phyloP scores from a whole-genome alignment of 1,140 invertebrate genomes.

The Trigoniulus corallinus region DNA sequence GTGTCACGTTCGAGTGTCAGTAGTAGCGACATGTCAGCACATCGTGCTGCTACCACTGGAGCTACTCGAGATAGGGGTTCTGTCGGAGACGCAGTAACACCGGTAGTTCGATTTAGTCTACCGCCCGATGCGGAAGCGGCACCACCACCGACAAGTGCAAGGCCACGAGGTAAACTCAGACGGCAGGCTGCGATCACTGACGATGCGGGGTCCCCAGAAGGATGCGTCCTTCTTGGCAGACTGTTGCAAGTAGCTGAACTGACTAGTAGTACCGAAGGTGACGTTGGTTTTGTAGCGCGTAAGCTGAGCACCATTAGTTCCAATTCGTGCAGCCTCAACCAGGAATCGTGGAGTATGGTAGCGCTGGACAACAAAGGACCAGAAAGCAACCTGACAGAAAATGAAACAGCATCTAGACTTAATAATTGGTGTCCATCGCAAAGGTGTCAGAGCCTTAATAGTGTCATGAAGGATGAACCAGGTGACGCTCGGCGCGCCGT shows the following conservation, averaged over 20 bases:
- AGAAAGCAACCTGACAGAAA: too few species aligned
- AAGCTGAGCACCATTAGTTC: slow-evolving; percentile 20
- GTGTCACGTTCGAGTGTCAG: slow-evolving; percentile 19
- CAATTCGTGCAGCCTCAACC: slow-evolving; percentile 6
- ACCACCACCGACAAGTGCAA: slow-evolving; percentile 12
- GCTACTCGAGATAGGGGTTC: not conserved
- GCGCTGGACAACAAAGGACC: too few species aligned
- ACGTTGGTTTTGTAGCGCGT: slow-evolving; percentile 16
- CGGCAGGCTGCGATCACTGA: slow-evolving; percentile 55
- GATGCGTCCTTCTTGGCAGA: too few species aligned
- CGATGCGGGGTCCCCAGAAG: too few species aligned
- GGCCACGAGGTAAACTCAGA: slow-evolving; percentile 47
- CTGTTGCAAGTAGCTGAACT: too few species aligned
- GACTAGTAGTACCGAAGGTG: too few species aligned
- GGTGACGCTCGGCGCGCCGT: too few species aligned
- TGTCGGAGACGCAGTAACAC: not conserved
- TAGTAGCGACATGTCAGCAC: not conserved
- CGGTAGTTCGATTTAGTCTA: not conserved
- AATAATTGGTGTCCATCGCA: too few species aligned
- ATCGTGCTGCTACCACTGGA: not conserved
- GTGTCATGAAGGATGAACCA: too few species aligned
- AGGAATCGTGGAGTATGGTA: not conserved
- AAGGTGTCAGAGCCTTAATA: too few species aligned
- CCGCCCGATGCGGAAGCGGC: not conserved
- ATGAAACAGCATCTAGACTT: too few species aligned